A percentile compares a stretch with the other conserved stretches of the same genome.
Evolutionary conservation across 2,888 invertebrate species (phyloP).

Genomic region (Cheilosia scutellata): DNA sequence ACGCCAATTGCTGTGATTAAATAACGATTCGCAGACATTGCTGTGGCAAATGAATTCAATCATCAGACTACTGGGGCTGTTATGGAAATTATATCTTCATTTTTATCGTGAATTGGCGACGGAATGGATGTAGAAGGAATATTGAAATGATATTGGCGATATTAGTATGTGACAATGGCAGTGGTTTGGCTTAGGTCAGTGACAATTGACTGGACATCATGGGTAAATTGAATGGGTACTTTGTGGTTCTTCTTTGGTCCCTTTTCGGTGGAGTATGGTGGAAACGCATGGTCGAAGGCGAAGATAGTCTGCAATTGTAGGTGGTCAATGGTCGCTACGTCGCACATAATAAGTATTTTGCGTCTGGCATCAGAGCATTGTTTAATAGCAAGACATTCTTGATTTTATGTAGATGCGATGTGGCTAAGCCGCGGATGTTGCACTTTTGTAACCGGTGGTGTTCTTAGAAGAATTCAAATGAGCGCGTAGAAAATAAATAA

Average conservation of each 20-base stretch:
- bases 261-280: neutral
- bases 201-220: constrained; percentile 56
- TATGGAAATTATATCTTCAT: constrained; percentile 51
- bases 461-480: constrained; percentile 9
- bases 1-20: constrained; percentile 36
- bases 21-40: constrained; percentile 26
- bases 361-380: constrained; percentile 51
- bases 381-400: constrained; percentile 32
- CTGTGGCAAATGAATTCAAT: constrained; percentile 57
- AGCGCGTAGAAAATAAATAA: neutral
- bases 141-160: constrained; percentile 44
- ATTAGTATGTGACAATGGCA: constrained; percentile 52
- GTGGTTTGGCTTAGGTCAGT: constrained; percentile 63
- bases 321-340: constrained; percentile 51
- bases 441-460: neutral
- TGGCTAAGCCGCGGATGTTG: neutral
- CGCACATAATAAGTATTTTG: constrained; percentile 62
- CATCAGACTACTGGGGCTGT: constrained; percentile 29
- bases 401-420: constrained; percentile 15
- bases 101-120: constrained; percentile 48
- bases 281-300: neutral
- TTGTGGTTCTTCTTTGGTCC: constrained; percentile 35
- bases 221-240: constrained; percentile 37
- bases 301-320: constrained; percentile 33
- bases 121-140: constrained; percentile 48